phyloP scores from a whole-genome alignment of 1,140 invertebrate species.

The Neotoxoptera formosana region DNA sequence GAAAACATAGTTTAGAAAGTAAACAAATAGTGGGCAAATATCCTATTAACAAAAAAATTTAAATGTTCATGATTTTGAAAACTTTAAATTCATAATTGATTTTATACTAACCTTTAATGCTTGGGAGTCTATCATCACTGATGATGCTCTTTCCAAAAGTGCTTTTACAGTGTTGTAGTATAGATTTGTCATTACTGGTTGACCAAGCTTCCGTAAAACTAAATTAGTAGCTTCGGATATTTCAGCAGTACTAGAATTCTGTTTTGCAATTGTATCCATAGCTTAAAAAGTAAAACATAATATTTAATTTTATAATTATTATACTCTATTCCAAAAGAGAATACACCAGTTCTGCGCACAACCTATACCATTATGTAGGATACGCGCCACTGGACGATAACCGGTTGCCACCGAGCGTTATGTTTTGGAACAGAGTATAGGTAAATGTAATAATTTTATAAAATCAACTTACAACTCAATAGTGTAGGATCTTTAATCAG shows the following conservation, averaged over 20 bases:
- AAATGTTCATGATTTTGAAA: too few relatives aligned
- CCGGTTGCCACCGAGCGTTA: too few relatives aligned
- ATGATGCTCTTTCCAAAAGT: slow-evolving; percentile 90
- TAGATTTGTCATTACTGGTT: slow-evolving; percentile 91
- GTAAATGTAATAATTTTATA: background rate
- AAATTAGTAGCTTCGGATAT: slow-evolving; percentile 80
- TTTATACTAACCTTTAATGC: slow-evolving; percentile 70
- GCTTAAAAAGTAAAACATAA: slow-evolving; percentile 63
- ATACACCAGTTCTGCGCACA: too few relatives aligned
- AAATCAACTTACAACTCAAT: slow-evolving; percentile 66
- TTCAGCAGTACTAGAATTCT: slow-evolving; percentile 88
- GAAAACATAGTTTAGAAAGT: background rate
- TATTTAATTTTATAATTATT: background rate
- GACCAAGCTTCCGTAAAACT: slow-evolving; percentile 92
- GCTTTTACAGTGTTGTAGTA: slow-evolving; percentile 97
- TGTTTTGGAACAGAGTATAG: too few relatives aligned
- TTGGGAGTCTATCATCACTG: slow-evolving; percentile 92
- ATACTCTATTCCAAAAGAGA: too few relatives aligned
- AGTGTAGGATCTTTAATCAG: slow-evolving; percentile 80
- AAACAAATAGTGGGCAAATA: background rate
- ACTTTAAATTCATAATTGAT: too few relatives aligned
- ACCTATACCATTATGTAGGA: too few relatives aligned
- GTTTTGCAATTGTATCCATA: slow-evolving; percentile 86
- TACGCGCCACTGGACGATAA: too few relatives aligned
- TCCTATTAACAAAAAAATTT: too few relatives aligned